These are phyloP conservation scores for Epistrophella euchroma DNA, from an alignment of 2,888 invertebrate species.

Conservation along the genomic window DNA sequence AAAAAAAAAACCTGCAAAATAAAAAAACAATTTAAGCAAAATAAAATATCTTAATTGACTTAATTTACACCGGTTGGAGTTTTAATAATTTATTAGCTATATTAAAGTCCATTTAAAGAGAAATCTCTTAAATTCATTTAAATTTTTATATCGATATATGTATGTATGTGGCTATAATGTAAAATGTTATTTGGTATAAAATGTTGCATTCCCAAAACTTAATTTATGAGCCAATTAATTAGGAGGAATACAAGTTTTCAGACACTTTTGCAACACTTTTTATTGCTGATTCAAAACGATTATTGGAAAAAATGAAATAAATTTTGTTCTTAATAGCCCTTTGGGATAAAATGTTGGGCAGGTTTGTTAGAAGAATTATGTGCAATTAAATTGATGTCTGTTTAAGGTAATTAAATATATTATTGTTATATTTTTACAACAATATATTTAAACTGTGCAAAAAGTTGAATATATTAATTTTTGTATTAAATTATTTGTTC, in stretches of 20 bases:
- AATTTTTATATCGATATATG: slow-evolving; percentile 28
- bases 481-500: no score
- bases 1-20: slow-evolving; percentile 31
- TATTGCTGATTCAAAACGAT: slow-evolving; percentile 54
- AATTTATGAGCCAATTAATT: slow-evolving; percentile 74
- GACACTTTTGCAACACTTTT: slow-evolving; percentile 73
- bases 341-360: slow-evolving; percentile 30
- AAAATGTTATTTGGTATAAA: slow-evolving; percentile 40
- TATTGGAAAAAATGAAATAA: slow-evolving; percentile 51
- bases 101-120: slow-evolving; percentile 71
- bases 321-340: slow-evolving; percentile 53
- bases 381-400: slow-evolving; percentile 36
- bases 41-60: slow-evolving; percentile 74
- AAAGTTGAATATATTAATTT: no score
- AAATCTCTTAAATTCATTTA: slow-evolving; percentile 68
- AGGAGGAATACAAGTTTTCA: slow-evolving; percentile 66
- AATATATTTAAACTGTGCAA: neutral
- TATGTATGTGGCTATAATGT: neutral
- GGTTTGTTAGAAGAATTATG: slow-evolving; percentile 20
- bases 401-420: slow-evolving; percentile 51
- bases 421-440: slow-evolving; percentile 17
- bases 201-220: slow-evolving; percentile 57
- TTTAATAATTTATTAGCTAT: slow-evolving; percentile 70
- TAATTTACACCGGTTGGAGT: slow-evolving; percentile 62
- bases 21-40: slow-evolving; percentile 56